Evolutionary conservation across 2,888 invertebrate species (phyloP), one percentile per base, ranked within the genome.

Genomic region (Scotopteryx bipunctaria): DNA sequence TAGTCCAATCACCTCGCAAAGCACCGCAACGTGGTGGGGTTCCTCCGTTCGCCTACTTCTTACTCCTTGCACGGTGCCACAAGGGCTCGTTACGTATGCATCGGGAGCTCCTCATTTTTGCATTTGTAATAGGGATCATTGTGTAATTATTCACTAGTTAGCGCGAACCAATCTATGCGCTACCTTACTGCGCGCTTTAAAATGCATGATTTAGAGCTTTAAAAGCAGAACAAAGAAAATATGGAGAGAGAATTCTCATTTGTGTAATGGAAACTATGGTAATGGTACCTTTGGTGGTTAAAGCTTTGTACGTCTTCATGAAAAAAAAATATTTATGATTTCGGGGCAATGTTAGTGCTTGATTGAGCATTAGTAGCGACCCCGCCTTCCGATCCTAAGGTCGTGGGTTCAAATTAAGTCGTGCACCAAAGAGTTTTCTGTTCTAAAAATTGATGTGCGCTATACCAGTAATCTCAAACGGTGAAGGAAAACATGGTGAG

Each of bases 81-180:
- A 68, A 71, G 63, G 63, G 62, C 51, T 56, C 71, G 83, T 86
- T 87, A 81, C 71, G 80, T 82, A 87, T 86, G 86, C 86, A 86
- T 79, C 81, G 67, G 71, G 71, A 36, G 79, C 69, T 73, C 76
- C 73, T 76, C 82, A 84, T 88, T 89, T 88, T 89, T 88, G 88
- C 87, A 89, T 88, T 81, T 78, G 82, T 86, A 87, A 87, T 86
- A 73, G 76, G 81, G 81, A 86, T 88, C 86, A 85, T 81, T 80
- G 78, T 81, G 85, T 85, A 86, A 89, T 89, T 88, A 89, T 86
- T 86, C 86, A 76, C 73, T 85, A 84, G 85, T 88, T 88, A 86
- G 81, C 74, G 69, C 67, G 66, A 64, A 76, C 80, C 83, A 79
- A 85, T 84, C 84, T 81, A 80, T 80, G 66, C 61, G 54, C 55